phyloP scores from a whole-genome alignment of 2,888 invertebrate species.

The Zhuqinia jingwanae region DNA sequence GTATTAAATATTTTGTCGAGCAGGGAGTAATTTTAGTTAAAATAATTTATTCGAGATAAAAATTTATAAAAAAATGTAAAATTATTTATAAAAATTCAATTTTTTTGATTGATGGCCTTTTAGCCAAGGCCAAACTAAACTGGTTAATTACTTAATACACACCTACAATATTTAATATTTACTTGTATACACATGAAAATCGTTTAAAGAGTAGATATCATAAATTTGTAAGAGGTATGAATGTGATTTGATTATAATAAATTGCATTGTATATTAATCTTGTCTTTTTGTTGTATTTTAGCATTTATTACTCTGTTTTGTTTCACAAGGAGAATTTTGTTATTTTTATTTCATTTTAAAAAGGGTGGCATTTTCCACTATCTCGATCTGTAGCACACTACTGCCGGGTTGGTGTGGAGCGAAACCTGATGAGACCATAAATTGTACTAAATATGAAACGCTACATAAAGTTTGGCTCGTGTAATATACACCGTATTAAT shows the following conservation, averaged over 20 bases:
- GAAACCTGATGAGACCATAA: conserved; percentile 59
- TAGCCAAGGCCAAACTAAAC: too few species aligned
- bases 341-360: not conserved
- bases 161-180: not conserved
- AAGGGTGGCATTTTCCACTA: not conserved
- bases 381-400: conserved; percentile 25
- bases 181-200: not conserved
- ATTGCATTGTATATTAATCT: conserved; percentile 1
- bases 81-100: too few species aligned
- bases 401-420: conserved; percentile 39
- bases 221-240: not conserved
- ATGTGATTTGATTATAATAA: not conserved
- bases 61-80: too few species aligned
- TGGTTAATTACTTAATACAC: too few species aligned
- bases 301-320: not conserved
- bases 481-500: not conserved
- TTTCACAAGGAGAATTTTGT: not conserved
- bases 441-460: conserved; percentile 49
- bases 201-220: not conserved
- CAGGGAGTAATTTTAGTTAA: too few species aligned
- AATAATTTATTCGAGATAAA: too few species aligned
- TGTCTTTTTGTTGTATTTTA: not conserved
- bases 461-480: not conserved
- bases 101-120: too few species aligned
- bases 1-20: too few species aligned